Evolutionary conservation across 2,113 vertebrate genomes (phyloP), one percentile per base, ranked within the genome.

Genomic region (Corythornis madagascariensis): DNA sequence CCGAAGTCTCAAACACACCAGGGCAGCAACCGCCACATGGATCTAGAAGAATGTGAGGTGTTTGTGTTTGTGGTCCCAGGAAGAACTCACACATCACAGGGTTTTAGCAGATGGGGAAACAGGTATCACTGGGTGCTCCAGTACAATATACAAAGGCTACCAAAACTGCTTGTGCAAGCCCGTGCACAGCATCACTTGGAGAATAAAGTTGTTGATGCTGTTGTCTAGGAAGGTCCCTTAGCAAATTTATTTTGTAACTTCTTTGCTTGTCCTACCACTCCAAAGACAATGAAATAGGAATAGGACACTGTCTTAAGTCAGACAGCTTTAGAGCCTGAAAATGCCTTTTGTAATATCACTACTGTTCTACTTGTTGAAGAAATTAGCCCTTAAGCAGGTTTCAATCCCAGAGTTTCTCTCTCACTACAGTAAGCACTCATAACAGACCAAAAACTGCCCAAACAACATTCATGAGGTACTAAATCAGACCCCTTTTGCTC

Each of bases 1-100:
- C 19, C 38, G 25, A 3, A 3, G 12, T 31, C 29, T 26, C 6
- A 7, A 57, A 53, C 13, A 61, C 15, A 45, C 3, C 7, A 2
- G 4, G 5, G 9, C 20, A 78, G 16, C 0, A 0, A 48, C 5
- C 0, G 0, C 7, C 3, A 8, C 10, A 22, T 5, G 4, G 17
- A 10, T 33, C 42, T 67, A 78, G 48, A 63, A 28, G 21, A 7
- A 17, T 7, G 24, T 0, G 2, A 64, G 19, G 5, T 75, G n/a
- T 42, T 55, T 2, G 1, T 1, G 1, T 47, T 69, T 70, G n/a
- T 60, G 25, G 28, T 61, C 18, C 14, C 35, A 86, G 9, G 11
- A 76, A 60, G 8, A 70, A 15, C 6, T 66, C 28, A 43, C 31
- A 63, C 2, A 29, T 47, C 50, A 50, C 40, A 19, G 33, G 7